These are phyloP conservation scores for Drosophila suzukii DNA, from an alignment of 1,140 invertebrate species.

Conservation along the genomic window DNA sequence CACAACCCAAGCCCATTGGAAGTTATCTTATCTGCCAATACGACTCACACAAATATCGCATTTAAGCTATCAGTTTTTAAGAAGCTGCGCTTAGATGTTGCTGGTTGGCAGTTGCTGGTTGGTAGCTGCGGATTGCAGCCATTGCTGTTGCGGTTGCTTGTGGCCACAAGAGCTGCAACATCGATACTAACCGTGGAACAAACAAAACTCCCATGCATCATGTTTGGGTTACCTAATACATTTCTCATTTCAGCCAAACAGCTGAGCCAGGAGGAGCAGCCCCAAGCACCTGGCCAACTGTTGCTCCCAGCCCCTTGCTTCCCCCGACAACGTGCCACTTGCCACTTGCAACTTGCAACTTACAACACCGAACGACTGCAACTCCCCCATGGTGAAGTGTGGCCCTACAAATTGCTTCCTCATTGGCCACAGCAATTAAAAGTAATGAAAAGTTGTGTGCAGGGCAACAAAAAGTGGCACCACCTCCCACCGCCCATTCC, in stretches of 20 bases:
- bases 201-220: constrained; percentile 57
- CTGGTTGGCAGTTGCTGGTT: constrained; percentile 17
- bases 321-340: constrained; percentile 49
- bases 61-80: constrained; percentile 38
- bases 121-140: constrained; percentile 14
- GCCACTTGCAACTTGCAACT: constrained; percentile 44
- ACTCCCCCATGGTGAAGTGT: constrained; percentile 18
- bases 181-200: constrained; percentile 18
- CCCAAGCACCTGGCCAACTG: constrained; percentile 26
- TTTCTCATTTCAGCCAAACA: constrained; percentile 38
- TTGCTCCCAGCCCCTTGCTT: background rate
- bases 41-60: constrained; percentile 64
- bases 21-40: constrained; percentile 15
- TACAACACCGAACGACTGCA: constrained; percentile 6
- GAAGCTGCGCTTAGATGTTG: constrained; percentile 16
- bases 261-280: constrained; percentile 4
- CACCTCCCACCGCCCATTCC: constrained; percentile 6
- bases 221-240: constrained; percentile 71
- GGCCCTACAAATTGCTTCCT: constrained; percentile 80
- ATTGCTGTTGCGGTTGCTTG: constrained; percentile 37
- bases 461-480: constrained; percentile 42
- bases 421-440: constrained; percentile 80
- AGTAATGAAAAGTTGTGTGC: constrained; percentile 76
- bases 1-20: constrained; percentile 15
- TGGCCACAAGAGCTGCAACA: constrained; percentile 36